phyloP scores from a whole-genome alignment of 2,797 vertebrate genomes.

The Aphelocoma californica region DNA sequence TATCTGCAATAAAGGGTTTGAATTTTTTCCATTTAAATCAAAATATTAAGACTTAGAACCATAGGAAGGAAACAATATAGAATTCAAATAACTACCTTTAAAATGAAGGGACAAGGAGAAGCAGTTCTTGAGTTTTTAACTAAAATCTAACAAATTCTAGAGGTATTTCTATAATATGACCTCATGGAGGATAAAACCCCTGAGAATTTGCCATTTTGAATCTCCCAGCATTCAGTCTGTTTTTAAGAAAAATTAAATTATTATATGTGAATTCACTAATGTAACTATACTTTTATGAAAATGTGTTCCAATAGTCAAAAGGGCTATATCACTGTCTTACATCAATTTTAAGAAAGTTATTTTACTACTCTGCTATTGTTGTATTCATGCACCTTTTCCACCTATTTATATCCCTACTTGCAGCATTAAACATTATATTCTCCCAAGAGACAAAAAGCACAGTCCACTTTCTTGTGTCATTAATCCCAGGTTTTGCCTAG shows the following conservation, averaged over 20 bases:
- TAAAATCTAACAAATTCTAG: background rate
- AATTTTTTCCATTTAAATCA: background rate
- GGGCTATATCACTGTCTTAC: background rate
- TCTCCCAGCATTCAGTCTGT: background rate
- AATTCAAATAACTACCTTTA: background rate
- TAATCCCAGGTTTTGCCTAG: background rate
- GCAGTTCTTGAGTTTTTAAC: background rate
- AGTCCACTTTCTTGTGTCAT: background rate
- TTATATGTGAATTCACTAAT: background rate
- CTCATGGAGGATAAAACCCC: background rate
- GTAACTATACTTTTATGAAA: background rate
- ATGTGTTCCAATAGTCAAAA: background rate
- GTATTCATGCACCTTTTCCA: background rate
- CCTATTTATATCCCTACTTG: background rate
- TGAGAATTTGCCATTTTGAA: background rate
- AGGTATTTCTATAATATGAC: background rate
- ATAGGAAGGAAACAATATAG: background rate
- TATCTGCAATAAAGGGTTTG: background rate
- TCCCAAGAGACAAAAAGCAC: background rate
- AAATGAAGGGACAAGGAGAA: background rate
- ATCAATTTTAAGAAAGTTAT: background rate
- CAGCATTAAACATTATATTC: background rate
- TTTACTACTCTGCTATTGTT: background rate
- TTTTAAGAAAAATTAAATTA: background rate
- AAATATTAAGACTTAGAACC: background rate